Percentiles rank a stretch among this genome's conserved stretches.
phyloP scores from a whole-genome alignment of 2,113 vertebrate species.

The Rhadina sibilatrix region DNA sequence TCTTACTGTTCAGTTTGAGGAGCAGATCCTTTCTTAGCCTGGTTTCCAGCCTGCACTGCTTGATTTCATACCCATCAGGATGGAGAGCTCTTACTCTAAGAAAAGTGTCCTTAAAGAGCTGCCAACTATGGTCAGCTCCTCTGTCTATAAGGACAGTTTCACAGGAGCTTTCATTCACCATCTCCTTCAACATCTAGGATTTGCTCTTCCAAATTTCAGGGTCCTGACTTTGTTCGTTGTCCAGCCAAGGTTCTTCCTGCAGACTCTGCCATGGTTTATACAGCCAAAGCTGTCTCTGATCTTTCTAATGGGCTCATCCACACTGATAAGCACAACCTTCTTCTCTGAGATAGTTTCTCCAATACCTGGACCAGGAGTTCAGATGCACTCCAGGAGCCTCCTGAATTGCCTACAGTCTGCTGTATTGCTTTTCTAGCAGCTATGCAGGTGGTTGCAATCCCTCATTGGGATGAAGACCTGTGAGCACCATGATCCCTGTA shows the following conservation, averaged over 20 bases:
- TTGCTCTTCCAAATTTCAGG: neutral
- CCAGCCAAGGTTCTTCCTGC: fast-evolving
- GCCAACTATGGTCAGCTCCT: no score
- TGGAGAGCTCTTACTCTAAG: neutral
- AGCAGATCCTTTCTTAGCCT: neutral
- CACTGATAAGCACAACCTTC: neutral
- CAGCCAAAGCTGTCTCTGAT: neutral
- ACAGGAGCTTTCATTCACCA: neutral
- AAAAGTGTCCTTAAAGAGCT: no score
- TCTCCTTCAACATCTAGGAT: neutral
- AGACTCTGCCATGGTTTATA: neutral
- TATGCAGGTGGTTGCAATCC: neutral
- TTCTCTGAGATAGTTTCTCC: neutral
- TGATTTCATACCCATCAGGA: neutral
- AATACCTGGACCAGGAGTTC: neutral
- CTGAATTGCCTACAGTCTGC: neutral
- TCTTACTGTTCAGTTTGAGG: neutral
- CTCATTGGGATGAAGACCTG: neutral
- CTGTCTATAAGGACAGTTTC: neutral
- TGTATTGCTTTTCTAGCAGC: neutral
- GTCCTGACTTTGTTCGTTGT: neutral
- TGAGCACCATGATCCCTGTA: neutral
- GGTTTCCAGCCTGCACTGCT: neutral
- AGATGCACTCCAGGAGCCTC: neutral
- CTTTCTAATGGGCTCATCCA: neutral